phyloP scores from a whole-genome alignment of 1,140 invertebrate genomes.

The Maniola jurtina region DNA sequence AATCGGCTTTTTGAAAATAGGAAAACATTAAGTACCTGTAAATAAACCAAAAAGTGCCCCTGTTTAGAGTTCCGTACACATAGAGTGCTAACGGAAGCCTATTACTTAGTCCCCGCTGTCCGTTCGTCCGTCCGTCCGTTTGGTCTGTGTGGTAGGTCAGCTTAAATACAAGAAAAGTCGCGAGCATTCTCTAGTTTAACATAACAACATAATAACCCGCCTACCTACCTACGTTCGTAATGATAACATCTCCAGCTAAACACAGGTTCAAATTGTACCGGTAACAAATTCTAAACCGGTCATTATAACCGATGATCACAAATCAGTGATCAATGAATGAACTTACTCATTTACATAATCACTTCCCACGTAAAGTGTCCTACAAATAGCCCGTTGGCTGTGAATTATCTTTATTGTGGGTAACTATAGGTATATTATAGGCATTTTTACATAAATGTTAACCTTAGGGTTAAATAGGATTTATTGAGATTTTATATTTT shows the following conservation, averaged over 20 bases:
- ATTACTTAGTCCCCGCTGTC: too few species aligned
- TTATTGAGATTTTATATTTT: neutral
- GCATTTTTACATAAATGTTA: slow-evolving; percentile 1
- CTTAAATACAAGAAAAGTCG: neutral
- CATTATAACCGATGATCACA: slow-evolving; percentile 5
- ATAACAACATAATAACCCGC: neutral
- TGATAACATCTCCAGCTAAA: neutral
- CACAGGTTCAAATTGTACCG: neutral
- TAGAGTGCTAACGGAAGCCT: too few species aligned
- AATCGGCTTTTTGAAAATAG: too few species aligned
- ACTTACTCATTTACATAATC: slow-evolving; percentile 11
- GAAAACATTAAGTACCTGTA: too few species aligned
- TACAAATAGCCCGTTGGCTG: neutral
- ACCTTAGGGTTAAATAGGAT: neutral
- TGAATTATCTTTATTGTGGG: neutral
- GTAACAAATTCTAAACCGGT: slow-evolving; percentile 5
- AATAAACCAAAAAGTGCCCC: too few species aligned
- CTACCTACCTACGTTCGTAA: neutral
- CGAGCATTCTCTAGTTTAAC: neutral
- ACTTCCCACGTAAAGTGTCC: slow-evolving; percentile 11
- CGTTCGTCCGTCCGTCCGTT: too few species aligned
- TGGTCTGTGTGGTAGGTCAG: too few species aligned
- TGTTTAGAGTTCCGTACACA: too few species aligned
- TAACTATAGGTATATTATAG: neutral
- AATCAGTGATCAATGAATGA: slow-evolving; percentile 9